Percentiles rank a stretch among this genome's conserved stretches.
phyloP scores from a whole-genome alignment of 1,140 invertebrate species.

The Parapsyche elsis region DNA sequence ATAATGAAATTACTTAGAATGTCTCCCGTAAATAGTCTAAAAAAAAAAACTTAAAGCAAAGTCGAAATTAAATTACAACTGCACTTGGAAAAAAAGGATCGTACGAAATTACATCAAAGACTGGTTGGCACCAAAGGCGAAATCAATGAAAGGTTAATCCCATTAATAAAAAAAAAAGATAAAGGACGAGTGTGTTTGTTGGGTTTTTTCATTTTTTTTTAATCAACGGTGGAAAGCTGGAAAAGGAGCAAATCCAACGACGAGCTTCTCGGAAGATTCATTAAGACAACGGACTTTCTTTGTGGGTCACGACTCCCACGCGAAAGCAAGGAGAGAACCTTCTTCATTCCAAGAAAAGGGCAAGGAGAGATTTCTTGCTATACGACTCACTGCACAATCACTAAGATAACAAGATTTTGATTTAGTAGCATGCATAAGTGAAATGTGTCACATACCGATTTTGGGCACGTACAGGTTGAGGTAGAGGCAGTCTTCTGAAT shows the following conservation, averaged over 20 bases:
- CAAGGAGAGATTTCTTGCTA: not conserved
- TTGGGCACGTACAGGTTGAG: constrained; percentile 95
- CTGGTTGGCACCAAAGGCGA: not conserved
- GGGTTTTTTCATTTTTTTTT: constrained; percentile 46
- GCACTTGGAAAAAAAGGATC: not conserved
- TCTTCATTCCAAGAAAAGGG: not conserved
- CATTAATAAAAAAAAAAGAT: not conserved
- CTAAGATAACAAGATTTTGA: no score
- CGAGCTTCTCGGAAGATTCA: constrained; percentile 44
- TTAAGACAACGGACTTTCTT: constrained; percentile 45
- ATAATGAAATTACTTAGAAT: no score
- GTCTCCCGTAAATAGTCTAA: no score
- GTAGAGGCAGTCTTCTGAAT: constrained; percentile 97
- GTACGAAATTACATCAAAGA: not conserved
- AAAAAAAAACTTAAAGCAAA: not conserved
- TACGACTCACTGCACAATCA: not conserved
- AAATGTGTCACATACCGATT: constrained; percentile 72
- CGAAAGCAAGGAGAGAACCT: not conserved
- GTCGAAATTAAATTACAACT: not conserved
- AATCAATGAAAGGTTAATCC: not conserved
- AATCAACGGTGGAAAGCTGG: constrained; percentile 41
- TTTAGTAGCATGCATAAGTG: not conserved
- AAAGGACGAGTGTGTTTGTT: not conserved
- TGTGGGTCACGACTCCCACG: constrained; percentile 20
- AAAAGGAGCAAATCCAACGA: constrained; percentile 40